Evolutionary conservation across 2,797 vertebrate species (phyloP).

Genomic region (Tiaroga cobitis): DNA sequence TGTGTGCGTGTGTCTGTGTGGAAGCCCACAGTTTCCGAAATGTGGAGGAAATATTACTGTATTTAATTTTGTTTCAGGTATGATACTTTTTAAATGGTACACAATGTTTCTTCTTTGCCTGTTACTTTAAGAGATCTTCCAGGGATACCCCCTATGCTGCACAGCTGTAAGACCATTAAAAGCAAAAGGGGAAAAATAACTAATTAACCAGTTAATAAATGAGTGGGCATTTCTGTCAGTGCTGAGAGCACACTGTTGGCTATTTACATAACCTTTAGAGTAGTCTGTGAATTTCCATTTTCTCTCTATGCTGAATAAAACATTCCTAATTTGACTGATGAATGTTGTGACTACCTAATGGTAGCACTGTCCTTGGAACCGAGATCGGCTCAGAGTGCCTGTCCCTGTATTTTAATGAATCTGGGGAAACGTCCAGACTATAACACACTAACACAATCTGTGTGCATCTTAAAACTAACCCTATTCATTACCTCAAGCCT

Average conservation of each 20-base stretch:
- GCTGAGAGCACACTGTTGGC: slow-evolving; percentile 41
- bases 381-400: slow-evolving; percentile 39
- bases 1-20: background rate
- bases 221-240: slow-evolving; percentile 36
- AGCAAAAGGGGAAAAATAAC: slow-evolving; percentile 3
- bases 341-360: slow-evolving; percentile 53
- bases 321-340: slow-evolving; percentile 57
- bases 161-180: slow-evolving; percentile 27
- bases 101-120: too few relatives aligned
- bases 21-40: background rate
- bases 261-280: slow-evolving; percentile 55
- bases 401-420: slow-evolving; percentile 42
- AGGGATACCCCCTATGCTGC: slow-evolving; percentile 5
- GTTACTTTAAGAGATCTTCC: slow-evolving; percentile 7
- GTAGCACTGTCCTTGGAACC: slow-evolving; percentile 51
- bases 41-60: background rate
- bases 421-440: slow-evolving; percentile 18
- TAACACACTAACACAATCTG: slow-evolving; percentile 16
- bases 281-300: slow-evolving; percentile 42
- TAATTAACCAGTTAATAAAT: slow-evolving; percentile 52
- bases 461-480: slow-evolving; percentile 16
- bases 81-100: too few relatives aligned
- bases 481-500: background rate
- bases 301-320: slow-evolving; percentile 41
- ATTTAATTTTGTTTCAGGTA: background rate